Percentiles rank a stretch among this genome's conserved stretches.
These are phyloP conservation scores for Cephus sareptanus DNA, from an alignment of 2,888 invertebrate genomes.

Conservation along the genomic window DNA sequence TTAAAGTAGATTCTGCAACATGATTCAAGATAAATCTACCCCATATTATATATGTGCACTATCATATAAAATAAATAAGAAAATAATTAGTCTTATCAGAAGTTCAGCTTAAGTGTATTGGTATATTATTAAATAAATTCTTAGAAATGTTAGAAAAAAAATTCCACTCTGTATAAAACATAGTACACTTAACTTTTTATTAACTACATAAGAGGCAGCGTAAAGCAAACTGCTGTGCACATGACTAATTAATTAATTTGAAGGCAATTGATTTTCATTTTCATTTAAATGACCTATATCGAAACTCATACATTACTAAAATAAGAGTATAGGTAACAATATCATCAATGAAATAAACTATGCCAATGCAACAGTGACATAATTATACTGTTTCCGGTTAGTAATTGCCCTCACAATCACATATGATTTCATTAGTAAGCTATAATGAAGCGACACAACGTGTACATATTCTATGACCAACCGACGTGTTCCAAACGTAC, in stretches of 20 bases:
- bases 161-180: not conserved
- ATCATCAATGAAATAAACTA: not conserved
- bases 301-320: not conserved
- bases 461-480: not conserved
- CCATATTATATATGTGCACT: not conserved
- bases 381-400: not conserved
- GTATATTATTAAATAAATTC: not conserved
- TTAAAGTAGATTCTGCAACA: slow-evolving; percentile 40
- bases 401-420: not conserved
- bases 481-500: not conserved
- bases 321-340: not conserved
- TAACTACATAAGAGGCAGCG: not conserved
- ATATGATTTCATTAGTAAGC: not conserved
- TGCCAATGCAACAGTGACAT: not conserved
- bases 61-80: not conserved
- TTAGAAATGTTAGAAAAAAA: not conserved
- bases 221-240: not conserved
- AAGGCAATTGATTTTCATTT: not conserved
- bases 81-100: not conserved
- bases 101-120: not conserved
- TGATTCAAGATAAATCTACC: slow-evolving; percentile 26
- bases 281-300: not conserved
- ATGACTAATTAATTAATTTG: not conserved
- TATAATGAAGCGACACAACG: not conserved
- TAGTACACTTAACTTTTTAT: not conserved